Base-by-base conservation (phyloP, 2,113 vertebrate genomes). In the Pygoscelis adeliae region DNA sequence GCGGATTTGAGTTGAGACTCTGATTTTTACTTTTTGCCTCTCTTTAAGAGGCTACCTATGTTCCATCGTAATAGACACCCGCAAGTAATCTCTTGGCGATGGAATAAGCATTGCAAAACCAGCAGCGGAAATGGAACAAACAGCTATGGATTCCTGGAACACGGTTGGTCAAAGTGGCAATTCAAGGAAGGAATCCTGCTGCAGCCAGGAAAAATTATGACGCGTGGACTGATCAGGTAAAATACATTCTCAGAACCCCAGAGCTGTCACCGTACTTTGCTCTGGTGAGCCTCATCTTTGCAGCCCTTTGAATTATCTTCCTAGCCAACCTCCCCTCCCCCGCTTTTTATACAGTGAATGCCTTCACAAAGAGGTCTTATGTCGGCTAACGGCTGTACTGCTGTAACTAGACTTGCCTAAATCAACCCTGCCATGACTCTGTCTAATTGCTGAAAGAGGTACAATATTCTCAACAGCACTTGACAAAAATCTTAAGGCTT, bases 221-320 rank as follows among this genome's bases (percentile, higher is more conserved):
- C 1, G 5, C 22, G 2, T 47, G 42, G 42, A 53, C 71, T 83
- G 71, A 61, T 36, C 53, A 82, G 58, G 71, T 90, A 89, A 93
- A 87, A 83, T 38, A 55, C 46, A 36, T 89, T 47, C 74, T 82
- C 29, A 44, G 72, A 91, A 81, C 12, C 6, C 27, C 55, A 26
- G 44, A 88, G 50, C 38, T 78, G 25, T 70, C 38, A 13, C 46
- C 9, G 23, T 58, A 1, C n/a, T 93, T 89, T 85, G 36, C n/a
- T 73, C 72, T 93, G 22, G 52, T 85, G 79, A 96, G 67, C 83
- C 61, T 96, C 77, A 69, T 95, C 86, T 52, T 63, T 92, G 69
- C 83, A 92, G 50, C 42, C n/a, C 5, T 91, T 82, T 83, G 44
- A 91, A 73, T 93, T 83, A 79, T 83, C 73, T 74, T 81, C 30